Evolutionary conservation across 2,113 vertebrate genomes (phyloP).

Genomic region (Salvelinus alpinus): DNA sequence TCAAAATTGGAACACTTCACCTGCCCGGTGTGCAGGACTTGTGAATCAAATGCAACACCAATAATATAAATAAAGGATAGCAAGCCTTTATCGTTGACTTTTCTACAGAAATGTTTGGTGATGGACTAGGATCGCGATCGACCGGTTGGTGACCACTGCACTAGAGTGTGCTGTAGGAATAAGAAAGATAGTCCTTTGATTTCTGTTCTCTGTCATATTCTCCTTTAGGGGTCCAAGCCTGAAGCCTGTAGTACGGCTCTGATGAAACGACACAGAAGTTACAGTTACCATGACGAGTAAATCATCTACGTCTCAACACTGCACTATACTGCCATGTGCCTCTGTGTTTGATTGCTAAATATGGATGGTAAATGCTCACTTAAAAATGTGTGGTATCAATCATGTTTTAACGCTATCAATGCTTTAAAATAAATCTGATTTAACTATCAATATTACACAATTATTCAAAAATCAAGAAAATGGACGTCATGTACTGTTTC

Average conservation of each 20-base stretch:
- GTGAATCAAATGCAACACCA: no score
- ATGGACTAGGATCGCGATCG: no score
- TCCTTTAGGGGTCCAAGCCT: constrained; percentile 72
- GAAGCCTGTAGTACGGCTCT: constrained; percentile 56
- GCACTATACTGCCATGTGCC: constrained; percentile 6
- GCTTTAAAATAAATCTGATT: no score
- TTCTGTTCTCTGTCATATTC: background rate
- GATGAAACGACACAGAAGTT: constrained; percentile 45
- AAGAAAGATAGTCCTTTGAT: background rate
- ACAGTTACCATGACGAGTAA: constrained; percentile 41
- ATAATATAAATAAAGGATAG: no score
- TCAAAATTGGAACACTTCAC: no score
- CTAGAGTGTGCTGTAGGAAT: background rate
- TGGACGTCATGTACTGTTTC: background rate
- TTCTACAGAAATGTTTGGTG: no score
- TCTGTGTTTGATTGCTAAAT: background rate
- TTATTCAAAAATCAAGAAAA: background rate
- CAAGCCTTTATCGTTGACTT: no score
- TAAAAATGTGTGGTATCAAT: no score
- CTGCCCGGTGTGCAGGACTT: no score
- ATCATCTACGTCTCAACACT: background rate
- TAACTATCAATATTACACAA: no score
- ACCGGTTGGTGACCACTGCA: no score
- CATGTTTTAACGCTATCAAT: no score
- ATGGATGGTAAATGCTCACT: background rate